Evolutionary conservation across 2,113 vertebrate genomes (phyloP), one percentile per base, ranked within the genome.

Genomic region (Heterotis niloticus): DNA sequence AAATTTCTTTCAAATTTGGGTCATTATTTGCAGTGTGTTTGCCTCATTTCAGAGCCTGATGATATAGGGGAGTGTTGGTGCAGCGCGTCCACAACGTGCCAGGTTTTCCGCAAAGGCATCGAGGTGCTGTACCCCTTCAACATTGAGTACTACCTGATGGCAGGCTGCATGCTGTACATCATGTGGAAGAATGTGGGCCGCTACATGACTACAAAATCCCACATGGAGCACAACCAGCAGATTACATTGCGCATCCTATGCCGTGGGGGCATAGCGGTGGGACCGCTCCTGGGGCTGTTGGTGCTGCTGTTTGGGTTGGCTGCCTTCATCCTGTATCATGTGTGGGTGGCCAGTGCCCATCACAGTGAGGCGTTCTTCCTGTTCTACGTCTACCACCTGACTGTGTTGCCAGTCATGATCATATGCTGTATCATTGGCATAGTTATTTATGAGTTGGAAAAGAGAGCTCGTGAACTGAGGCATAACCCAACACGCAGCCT

Each of bases 101-200:
- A 88, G 23, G 65, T 86, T 79, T 96, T 98, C 88, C 92, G 85
- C 80, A 94, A 93, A 82, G 95, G 94, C 81, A 94, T 92, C 24
- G 90, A 96, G 84, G 85, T 96, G 81, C 88, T 98, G 14, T 96
- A 95, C 57, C 96, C 96, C 78, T 98, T 98, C 90, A 92, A 91
- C 86, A 94, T 95, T 0, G 96, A 98, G 87, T 97, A 89, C 91
- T 93, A 93, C 89, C 93, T 98, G 20, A 79, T 96, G 89, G 93
- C 94, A 64, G 91, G 92, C 4, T 91, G 95, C 0, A 82, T 96
- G 90, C 86, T 98, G 1, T 98, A 95, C 0, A 92, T 98, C 76
- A 95, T 98, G 93, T 98, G 96, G 96, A 95, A 94, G 89, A 98
- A 98, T 0, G 93, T 96, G 64, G 95, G 94, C 5, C 92, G 95